Conservation (phyloP, 2,888 invertebrate species). For the Eristalinus aeneus region DNA sequence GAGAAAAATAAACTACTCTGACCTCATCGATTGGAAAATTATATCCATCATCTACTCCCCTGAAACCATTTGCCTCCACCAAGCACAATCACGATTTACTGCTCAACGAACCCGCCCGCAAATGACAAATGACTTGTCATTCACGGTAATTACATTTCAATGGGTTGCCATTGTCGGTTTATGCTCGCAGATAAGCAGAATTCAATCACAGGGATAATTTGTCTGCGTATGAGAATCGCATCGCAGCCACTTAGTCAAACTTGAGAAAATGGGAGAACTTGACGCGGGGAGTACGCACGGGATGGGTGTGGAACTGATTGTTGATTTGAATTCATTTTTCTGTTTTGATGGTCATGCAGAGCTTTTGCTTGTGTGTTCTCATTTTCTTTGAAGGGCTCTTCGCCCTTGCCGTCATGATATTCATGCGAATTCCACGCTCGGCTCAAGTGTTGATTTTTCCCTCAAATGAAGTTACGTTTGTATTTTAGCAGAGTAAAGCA, state of each 20-base stretch:
- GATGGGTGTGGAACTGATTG: background rate
- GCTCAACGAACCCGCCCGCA: background rate
- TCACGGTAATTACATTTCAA: conserved; percentile 14
- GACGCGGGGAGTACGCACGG: background rate
- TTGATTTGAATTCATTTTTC: background rate
- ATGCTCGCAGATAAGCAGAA: background rate
- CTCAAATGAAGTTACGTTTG: background rate
- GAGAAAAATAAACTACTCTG: no score
- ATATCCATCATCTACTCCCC: background rate
- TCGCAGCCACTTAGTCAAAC: conserved; percentile 27
- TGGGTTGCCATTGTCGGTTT: background rate
- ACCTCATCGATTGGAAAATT: background rate
- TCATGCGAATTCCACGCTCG: background rate
- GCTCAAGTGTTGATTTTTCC: background rate
- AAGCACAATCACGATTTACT: background rate
- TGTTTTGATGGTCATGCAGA: background rate
- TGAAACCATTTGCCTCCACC: background rate
- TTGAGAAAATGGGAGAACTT: conserved; percentile 24
- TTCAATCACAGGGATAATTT: background rate
- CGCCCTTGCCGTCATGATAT: background rate
- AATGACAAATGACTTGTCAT: conserved; percentile 18
- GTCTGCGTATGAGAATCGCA: background rate
- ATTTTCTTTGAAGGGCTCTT: background rate
- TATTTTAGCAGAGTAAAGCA: background rate
- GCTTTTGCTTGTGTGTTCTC: background rate